A percentile compares a stretch with the other conserved stretches of the same genome.
These are phyloP conservation scores for Diadophis punctatus DNA, from an alignment of 2,113 vertebrate species.

Conservation along the genomic window DNA sequence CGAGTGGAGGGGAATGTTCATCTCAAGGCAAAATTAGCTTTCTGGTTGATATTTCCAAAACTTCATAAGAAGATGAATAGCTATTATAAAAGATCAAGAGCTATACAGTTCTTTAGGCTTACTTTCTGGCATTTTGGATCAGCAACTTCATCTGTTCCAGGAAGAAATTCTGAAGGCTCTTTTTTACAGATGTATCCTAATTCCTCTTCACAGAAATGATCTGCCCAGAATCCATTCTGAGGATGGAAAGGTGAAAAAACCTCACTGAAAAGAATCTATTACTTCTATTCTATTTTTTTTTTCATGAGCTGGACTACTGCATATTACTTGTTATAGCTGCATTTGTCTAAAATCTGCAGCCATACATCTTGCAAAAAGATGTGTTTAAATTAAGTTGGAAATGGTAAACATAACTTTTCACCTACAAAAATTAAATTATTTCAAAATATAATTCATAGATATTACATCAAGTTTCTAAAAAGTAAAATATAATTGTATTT, in stretches of 20 bases:
- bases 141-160: conserved; percentile 51
- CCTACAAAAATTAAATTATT: neutral
- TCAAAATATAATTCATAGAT: neutral
- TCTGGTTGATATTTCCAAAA: neutral
- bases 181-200: conserved; percentile 87
- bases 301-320: neutral
- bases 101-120: conserved; percentile 54
- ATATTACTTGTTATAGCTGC: neutral
- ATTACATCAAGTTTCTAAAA: neutral
- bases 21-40: neutral
- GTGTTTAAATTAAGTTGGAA: neutral
- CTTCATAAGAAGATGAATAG: neutral
- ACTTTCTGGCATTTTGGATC: conserved; percentile 80
- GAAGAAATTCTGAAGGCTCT: conserved; percentile 67
- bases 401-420: neutral
- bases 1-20: neutral
- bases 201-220: conserved; percentile 78
- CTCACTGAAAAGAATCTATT: neutral
- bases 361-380: neutral
- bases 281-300: neutral
- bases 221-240: conserved; percentile 87
- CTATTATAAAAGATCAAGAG: accelerated
- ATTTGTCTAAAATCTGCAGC: neutral
- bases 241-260: neutral
- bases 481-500: neutral